These are phyloP conservation scores for Scolopax rusticola DNA, from an alignment of 2,797 vertebrate species.

Conservation along the genomic window DNA sequence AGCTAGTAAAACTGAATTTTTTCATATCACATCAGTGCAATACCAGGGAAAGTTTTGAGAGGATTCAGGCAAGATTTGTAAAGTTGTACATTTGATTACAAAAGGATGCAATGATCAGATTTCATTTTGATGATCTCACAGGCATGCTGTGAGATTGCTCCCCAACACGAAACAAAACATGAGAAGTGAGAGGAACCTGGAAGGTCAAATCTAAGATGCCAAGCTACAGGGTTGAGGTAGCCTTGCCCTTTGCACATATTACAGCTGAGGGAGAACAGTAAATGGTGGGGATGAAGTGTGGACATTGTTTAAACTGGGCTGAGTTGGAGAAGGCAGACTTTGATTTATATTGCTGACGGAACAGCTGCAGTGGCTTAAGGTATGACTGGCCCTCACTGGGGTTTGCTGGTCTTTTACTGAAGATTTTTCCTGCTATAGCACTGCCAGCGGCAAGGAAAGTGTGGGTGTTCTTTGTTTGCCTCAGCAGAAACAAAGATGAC, in stretches of 20 bases:
- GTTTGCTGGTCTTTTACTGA: background rate
- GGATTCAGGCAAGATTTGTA: background rate
- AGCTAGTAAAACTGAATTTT: background rate
- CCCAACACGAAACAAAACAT: fast-evolving
- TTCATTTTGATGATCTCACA: background rate
- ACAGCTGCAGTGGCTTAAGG: background rate
- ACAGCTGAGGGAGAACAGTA: background rate
- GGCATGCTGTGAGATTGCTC: background rate
- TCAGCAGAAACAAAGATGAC: background rate
- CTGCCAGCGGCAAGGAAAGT: background rate
- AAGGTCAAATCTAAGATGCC: background rate
- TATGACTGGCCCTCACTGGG: background rate
- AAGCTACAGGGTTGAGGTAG: background rate
- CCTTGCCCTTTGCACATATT: fast-evolving
- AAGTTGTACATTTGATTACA: background rate
- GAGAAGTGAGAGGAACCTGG: background rate
- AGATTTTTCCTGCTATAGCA: background rate
- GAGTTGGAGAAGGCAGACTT: background rate
- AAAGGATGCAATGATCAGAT: background rate
- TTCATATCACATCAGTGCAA: background rate
- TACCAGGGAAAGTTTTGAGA: background rate
- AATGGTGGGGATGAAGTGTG: background rate
- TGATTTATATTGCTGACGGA: background rate
- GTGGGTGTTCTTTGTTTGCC: background rate
- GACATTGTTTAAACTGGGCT: background rate